These are phyloP conservation scores for Chromoteleia sp. DNA, from an alignment of 2,888 invertebrate species.

Conservation along the genomic window DNA sequence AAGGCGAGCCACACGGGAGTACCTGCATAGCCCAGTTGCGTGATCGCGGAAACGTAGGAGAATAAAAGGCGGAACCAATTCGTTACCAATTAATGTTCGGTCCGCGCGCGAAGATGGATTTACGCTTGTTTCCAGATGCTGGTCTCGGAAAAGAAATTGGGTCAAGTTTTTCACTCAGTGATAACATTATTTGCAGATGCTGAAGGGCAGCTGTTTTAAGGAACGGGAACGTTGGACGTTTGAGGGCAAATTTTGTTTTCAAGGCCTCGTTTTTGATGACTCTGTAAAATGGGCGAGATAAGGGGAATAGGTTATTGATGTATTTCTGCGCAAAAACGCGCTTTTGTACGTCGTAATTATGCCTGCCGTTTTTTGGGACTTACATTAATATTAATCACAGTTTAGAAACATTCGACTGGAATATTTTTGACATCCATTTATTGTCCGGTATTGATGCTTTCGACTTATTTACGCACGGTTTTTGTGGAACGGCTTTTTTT, in stretches of 20 bases:
- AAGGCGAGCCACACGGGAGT: too few species aligned
- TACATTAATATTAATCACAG: neutral
- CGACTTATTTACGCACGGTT: neutral
- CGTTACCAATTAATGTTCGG: slow-evolving; percentile 12
- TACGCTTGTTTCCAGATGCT: slow-evolving; percentile 12
- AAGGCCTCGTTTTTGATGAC: slow-evolving; percentile 5
- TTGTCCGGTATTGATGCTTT: neutral
- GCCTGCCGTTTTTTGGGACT: neutral
- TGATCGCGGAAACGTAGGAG: too few species aligned
- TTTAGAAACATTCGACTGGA: neutral
- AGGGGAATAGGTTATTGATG: slow-evolving; percentile 17
- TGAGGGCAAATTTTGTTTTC: slow-evolving; percentile 15
- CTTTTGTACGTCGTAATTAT: neutral
- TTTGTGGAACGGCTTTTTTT: neutral
- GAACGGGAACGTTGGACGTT: neutral
- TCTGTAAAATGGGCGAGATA: slow-evolving; percentile 10
- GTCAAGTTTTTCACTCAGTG: slow-evolving; percentile 25
- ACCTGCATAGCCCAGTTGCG: too few species aligned
- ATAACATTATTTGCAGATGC: slow-evolving; percentile 23
- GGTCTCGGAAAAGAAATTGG: slow-evolving; percentile 14
- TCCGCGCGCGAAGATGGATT: slow-evolving; percentile 1
- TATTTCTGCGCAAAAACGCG: neutral
- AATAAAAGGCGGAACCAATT: too few species aligned
- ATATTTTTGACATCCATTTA: neutral
- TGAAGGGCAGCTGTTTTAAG: slow-evolving; percentile 3